Base-by-base conservation (phyloP, 92 coral and sea anemone genomes). In the Palythoa caribaeorum region DNA sequence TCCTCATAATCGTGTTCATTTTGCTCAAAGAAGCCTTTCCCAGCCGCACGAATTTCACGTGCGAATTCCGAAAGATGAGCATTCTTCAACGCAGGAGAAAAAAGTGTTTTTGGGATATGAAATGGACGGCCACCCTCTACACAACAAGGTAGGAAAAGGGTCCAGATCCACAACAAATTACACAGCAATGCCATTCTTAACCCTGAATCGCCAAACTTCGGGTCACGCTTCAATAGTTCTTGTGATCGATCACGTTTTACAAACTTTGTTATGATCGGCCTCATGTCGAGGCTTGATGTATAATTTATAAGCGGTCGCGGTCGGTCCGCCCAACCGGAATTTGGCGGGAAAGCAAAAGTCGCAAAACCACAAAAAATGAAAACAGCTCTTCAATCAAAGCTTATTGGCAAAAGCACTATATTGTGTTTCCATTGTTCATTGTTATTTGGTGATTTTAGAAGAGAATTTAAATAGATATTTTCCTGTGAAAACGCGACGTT, bases 241-340 rank as follows among this genome's bases (percentile, higher is more conserved):
- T 38, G 5, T 37, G 9, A 9, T 20, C 75, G 10, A n/a, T 65
- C 83, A 78, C 83, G 83, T 78, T 81, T 65, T 65, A n/a, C 85
- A 11, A 40, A 38, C 5, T 63, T 81, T 81, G 76, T 81, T 81
- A 53, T 81, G 53, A 21, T 81, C 60, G 63, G 19, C 86, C 40
- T 71, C 60, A 47, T 52, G 57, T 81, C 86, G 86, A 81, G 86
- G 86, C 86, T 66, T 47, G 37, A 68, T 50, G 21, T 21, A 10
- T 20, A 7, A 35, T 48, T 47, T n/a, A 76, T 50, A 1, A 28
- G 52, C 44, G 75, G 73, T 16, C 28, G 52, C 44, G 75, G 73
- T 16, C 28, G 28, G 73, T 16, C 73, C 86, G 76, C 86, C 86
- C 85, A 65, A 81, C 83, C 76, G 73, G 75, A 69, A 63, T 81